Conservation (phyloP, 2,113 vertebrate species). For the Raphicerus campestris region DNA sequence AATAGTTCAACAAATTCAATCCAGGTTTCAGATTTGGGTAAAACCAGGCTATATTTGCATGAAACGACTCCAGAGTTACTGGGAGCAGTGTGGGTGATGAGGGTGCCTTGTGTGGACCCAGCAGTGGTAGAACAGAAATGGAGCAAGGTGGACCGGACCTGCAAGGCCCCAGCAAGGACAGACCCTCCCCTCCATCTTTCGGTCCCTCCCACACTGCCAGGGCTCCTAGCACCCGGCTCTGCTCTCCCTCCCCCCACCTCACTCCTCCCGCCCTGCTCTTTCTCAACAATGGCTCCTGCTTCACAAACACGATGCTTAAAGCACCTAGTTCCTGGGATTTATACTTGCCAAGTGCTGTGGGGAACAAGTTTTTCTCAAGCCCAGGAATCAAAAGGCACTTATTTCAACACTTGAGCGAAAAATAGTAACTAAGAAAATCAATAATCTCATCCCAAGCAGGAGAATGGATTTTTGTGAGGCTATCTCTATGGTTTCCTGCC, state of each 20-base stretch:
- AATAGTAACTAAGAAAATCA: slow-evolving; percentile 58
- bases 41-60: not conserved
- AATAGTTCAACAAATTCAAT: not conserved
- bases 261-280: not conserved
- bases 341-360: slow-evolving; percentile 45
- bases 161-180: not conserved
- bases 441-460: slow-evolving; percentile 34
- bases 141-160: too few relatives aligned
- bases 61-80: not conserved
- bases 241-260: not conserved
- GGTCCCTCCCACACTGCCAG: not conserved
- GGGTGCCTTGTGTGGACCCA: not conserved
- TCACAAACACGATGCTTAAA: not conserved
- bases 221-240: not conserved
- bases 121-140: too few relatives aligned
- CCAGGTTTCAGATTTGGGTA: not conserved
- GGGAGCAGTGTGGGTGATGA: not conserved
- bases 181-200: not conserved
- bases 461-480: slow-evolving; percentile 42
- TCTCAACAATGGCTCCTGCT: not conserved
- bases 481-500: slow-evolving; percentile 19
- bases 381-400: slow-evolving; percentile 54
- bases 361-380: slow-evolving; percentile 51
- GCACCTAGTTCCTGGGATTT: slow-evolving; percentile 37
- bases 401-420: slow-evolving; percentile 50